These are phyloP conservation scores for Lamellibrachia luymesi DNA, from an alignment of 1,140 invertebrate genomes.

Conservation along the genomic window DNA sequence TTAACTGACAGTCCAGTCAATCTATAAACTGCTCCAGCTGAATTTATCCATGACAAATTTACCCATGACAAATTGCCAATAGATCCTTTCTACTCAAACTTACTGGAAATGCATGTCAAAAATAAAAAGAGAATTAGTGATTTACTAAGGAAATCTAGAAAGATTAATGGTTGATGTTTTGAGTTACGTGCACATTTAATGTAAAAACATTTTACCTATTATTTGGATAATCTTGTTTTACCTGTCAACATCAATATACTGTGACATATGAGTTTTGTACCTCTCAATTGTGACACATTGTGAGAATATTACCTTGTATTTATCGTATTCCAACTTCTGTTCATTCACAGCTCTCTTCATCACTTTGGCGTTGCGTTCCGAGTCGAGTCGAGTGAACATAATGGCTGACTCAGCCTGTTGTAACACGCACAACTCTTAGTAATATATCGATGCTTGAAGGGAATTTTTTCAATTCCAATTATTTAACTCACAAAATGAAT, in stretches of 20 bases:
- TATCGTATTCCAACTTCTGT: conserved; percentile 41
- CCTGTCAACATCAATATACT: background rate
- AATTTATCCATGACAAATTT: background rate
- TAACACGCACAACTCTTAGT: background rate
- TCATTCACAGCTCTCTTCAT: conserved; percentile 52
- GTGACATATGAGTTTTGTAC: background rate
- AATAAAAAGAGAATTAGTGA: no score
- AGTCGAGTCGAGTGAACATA: conserved; percentile 56
- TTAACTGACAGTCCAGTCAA: background rate
- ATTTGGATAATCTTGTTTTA: background rate
- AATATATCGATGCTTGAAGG: background rate
- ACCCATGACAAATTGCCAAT: background rate
- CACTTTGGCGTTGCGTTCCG: conserved; percentile 53
- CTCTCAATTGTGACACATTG: background rate
- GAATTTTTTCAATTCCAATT: background rate
- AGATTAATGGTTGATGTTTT: background rate
- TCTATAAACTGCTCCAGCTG: background rate
- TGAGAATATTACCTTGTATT: conserved; percentile 43
- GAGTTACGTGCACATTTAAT: background rate
- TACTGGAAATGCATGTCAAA: no score
- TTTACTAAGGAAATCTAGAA: no score
- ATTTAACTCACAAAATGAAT: no score
- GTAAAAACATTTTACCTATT: background rate
- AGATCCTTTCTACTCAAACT: no score
- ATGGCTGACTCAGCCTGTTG: conserved; percentile 31